Percentiles rank a stretch among this genome's conserved stretches.
phyloP scores from a whole-genome alignment of 2,797 vertebrate species.

The Carapus acus region DNA sequence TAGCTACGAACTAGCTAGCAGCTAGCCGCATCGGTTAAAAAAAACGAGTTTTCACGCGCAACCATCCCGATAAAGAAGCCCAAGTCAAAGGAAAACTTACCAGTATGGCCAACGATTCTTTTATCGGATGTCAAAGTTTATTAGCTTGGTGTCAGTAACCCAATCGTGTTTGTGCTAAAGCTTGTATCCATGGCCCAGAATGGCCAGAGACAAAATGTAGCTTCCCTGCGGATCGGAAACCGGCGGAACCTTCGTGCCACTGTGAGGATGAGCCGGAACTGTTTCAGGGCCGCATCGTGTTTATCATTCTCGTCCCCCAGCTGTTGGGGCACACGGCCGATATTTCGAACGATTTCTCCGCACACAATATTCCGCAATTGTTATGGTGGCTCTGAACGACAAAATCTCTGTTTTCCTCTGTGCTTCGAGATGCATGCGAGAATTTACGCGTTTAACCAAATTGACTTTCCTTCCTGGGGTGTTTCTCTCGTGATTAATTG shows the following conservation, averaged over 20 bases:
- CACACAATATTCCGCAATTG: too few relatives aligned
- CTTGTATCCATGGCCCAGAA: slow-evolving; percentile 71
- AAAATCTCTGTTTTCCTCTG: too few relatives aligned
- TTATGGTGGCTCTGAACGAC: too few relatives aligned
- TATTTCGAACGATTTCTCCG: too few relatives aligned
- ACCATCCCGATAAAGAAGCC: slow-evolving; percentile 12
- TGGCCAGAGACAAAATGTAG: slow-evolving; percentile 56
- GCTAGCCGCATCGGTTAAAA: slow-evolving; percentile 33
- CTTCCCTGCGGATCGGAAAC: slow-evolving; percentile 40
- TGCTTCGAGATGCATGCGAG: too few relatives aligned
- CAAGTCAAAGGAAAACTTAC: slow-evolving; percentile 51
- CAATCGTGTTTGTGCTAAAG: slow-evolving; percentile 49
- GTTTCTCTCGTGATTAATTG: too few relatives aligned
- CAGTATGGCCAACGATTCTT: slow-evolving; percentile 51
- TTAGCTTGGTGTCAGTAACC: slow-evolving; percentile 57
- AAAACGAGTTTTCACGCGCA: slow-evolving; percentile 1
- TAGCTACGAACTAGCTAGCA: slow-evolving; percentile 40
- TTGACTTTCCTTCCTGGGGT: too few relatives aligned
- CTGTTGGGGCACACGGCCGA: too few relatives aligned
- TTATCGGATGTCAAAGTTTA: slow-evolving; percentile 18
- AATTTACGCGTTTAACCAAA: too few relatives aligned
- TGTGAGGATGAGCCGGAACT: slow-evolving; percentile 34
- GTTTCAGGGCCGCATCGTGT: slow-evolving; percentile 43
- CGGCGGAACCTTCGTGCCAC: slow-evolving; percentile 53
- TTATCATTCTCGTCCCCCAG: too few relatives aligned